A percentile compares a stretch with the other conserved stretches of the same genome.
Evolutionary conservation across 2,113 vertebrate species (phyloP).

Genomic region (Sterrhoptilus dennistouni): DNA sequence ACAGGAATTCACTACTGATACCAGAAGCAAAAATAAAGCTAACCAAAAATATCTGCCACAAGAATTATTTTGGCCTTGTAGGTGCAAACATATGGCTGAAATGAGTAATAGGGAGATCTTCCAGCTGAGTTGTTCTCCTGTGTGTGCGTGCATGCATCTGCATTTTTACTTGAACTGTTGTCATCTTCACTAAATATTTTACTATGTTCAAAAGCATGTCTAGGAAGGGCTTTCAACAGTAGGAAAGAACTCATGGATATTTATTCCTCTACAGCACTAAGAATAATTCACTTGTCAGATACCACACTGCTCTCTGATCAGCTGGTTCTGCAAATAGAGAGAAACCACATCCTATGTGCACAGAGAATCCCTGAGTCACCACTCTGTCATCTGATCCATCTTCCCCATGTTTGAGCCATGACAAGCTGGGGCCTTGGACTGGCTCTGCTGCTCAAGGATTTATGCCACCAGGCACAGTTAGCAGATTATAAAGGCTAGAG

Average conservation of each 20-base stretch:
- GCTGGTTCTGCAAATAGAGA: conserved; percentile 4
- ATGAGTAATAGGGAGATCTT: background rate
- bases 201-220: background rate
- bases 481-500: background rate
- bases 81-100: background rate
- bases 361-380: conserved; percentile 48
- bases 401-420: background rate
- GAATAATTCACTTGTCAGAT: conserved; percentile 8
- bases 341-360: background rate
- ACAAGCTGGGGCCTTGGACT: background rate
- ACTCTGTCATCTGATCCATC: background rate
- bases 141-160: background rate
- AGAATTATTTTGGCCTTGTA: background rate
- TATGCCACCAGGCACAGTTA: background rate
- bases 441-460: background rate
- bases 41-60: background rate
- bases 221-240: conserved; percentile 2
- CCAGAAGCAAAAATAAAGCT: background rate
- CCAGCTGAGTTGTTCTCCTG: background rate
- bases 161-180: background rate
- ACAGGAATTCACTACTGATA: background rate
- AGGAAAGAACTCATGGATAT: background rate
- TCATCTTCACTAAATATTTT: conserved; percentile 13
- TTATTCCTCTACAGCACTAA: background rate
- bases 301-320: background rate